These are phyloP conservation scores for Chlorops oryzae DNA, from an alignment of 1,140 invertebrate genomes.

Conservation along the genomic window DNA sequence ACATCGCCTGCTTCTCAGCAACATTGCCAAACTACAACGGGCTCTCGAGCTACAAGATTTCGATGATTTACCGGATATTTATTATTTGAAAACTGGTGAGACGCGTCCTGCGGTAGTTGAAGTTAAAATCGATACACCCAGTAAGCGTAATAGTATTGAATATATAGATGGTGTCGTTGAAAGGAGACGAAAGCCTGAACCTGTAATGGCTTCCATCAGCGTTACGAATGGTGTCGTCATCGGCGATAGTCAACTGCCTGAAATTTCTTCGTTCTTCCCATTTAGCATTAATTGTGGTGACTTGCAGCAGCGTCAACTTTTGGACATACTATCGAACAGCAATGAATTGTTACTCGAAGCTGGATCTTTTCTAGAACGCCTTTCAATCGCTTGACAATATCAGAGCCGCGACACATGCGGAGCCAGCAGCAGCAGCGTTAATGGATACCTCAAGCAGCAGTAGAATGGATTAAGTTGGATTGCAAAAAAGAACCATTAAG, in stretches of 20 bases:
- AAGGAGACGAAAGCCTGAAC: conserved; percentile 24
- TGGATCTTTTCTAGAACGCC: conserved; percentile 42
- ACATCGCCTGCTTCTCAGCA: conserved; percentile 52
- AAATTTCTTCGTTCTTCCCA: conserved; percentile 52
- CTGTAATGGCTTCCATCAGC: background rate
- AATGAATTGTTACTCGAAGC: conserved; percentile 33
- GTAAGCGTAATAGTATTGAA: conserved; percentile 17
- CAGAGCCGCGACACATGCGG: background rate
- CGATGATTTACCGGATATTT: conserved; percentile 39
- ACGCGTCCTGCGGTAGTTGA: conserved; percentile 9
- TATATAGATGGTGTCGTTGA: conserved; percentile 42
- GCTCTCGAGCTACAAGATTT: conserved; percentile 36
- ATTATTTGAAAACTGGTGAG: conserved; percentile 26
- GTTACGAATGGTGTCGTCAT: conserved; percentile 21
- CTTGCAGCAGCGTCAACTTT: conserved; percentile 39
- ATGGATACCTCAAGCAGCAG: conserved; percentile 1
- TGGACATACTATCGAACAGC: conserved; percentile 40
- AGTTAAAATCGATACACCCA: no score
- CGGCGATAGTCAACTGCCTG: conserved; percentile 20
- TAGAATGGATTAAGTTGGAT: background rate
- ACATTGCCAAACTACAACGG: conserved; percentile 53
- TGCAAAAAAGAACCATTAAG: background rate
- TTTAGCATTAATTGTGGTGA: conserved; percentile 45
- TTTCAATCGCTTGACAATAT: conserved; percentile 30
- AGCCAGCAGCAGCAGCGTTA: no score